These are phyloP conservation scores for Montifringilla adamsi DNA, from an alignment of 2,113 vertebrate species.

Conservation along the genomic window DNA sequence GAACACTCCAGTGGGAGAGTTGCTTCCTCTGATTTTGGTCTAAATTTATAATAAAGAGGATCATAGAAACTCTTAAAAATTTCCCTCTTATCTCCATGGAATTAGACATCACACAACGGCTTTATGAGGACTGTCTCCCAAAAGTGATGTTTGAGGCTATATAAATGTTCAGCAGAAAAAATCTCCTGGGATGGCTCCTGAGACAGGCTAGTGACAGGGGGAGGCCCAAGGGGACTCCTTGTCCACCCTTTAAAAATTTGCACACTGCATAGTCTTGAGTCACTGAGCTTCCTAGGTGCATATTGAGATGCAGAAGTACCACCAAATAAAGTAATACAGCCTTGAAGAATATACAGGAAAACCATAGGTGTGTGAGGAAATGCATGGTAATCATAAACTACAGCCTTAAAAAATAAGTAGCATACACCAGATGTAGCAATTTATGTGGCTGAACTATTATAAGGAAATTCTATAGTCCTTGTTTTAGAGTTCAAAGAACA, in stretches of 20 bases:
- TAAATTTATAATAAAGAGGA: neutral
- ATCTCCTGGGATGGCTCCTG: neutral
- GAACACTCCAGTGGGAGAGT: neutral
- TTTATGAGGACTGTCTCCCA: neutral
- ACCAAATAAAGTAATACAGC: neutral
- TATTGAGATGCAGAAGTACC: neutral
- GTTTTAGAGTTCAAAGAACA: neutral
- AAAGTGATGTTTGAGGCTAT: neutral
- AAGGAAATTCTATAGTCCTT: neutral
- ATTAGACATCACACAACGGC: neutral
- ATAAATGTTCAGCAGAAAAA: neutral
- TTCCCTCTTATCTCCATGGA: neutral
- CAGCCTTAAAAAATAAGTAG: neutral
- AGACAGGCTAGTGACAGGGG: neutral
- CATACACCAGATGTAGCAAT: neutral
- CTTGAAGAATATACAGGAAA: neutral
- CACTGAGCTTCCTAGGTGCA: neutral
- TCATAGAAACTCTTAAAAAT: neutral
- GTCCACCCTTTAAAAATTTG: neutral
- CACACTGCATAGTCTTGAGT: neutral
- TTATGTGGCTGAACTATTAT: neutral
- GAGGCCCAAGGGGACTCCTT: neutral
- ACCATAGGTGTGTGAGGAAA: neutral
- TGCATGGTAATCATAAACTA: neutral
- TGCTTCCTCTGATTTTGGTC: neutral